Evolutionary conservation across 2,797 vertebrate genomes (phyloP), one percentile per base, ranked within the genome.

Genomic region (Macropodus opercularis): DNA sequence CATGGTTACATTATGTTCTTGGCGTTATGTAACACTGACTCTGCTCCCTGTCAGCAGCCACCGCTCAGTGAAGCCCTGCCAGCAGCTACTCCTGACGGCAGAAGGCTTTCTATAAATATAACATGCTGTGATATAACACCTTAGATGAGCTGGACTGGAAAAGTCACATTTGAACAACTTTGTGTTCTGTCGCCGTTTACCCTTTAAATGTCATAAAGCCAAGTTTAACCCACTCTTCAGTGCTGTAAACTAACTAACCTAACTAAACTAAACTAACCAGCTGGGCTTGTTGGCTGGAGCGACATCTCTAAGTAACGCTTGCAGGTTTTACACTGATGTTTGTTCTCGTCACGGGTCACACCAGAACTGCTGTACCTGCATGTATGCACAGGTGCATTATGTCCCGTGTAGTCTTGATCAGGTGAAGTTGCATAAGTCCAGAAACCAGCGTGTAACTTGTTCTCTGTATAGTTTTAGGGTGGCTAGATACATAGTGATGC

Each of bases 161-260:
- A 72, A 57, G 67, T 71, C 62, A 63, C 46, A 24, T 53, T 24
- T 34, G 6, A 19, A 34, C 15, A 24, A 14, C 39, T n/a, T 0
- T 6, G 17, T 27, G 14, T 42, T 29, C 0, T 79, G 73, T 72
- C 72, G 72, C 80, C 75, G 80, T 83, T 81, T 77, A 69, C 72
- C 76, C 81, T 77, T 87, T 66, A 79, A 26, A 19, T 47, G 9
- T 8, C 8, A 52, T 5, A 1, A 53, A 3, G 2, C 12, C 3
- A 3, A 21, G 17, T 42, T 27, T 24, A 23, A 17, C 22, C 11
- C 4, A 38, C n/a, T n/a, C 7, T 12, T 2, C 6, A 15, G 3
- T 34, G 18, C n/a, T n/a, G 34, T 48, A 39, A 19, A 19, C 23
- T 21, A 7, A n/a, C n/a, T n/a, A n/a, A n/a, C n/a, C n/a, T n/a